Evolutionary conservation across 2,888 invertebrate genomes (phyloP).

Genomic region (Trilocha varians): DNA sequence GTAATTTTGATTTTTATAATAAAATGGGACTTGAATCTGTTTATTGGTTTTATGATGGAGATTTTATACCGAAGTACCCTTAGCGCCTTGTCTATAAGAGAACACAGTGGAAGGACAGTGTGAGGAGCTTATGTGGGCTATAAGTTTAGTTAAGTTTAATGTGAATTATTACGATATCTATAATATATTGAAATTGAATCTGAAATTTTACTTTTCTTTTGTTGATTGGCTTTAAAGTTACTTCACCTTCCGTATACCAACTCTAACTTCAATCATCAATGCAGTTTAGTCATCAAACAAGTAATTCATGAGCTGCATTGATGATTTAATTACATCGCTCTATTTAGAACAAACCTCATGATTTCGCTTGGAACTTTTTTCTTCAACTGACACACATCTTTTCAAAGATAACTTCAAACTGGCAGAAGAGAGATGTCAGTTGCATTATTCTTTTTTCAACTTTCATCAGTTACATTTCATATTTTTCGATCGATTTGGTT

Average conservation of each 20-base stretch:
- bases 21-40: conserved; percentile 74
- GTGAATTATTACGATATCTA: conserved; percentile 74
- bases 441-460: conserved; percentile 43
- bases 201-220: conserved; percentile 69
- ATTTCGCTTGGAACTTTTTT: not conserved
- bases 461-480: conserved; percentile 31
- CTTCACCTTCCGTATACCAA: conserved; percentile 25
- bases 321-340: too few species aligned
- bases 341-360: too few species aligned
- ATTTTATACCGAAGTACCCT: conserved; percentile 71
- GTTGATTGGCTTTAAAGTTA: conserved; percentile 61
- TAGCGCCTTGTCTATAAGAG: conserved; percentile 66
- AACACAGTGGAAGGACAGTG: conserved; percentile 58
- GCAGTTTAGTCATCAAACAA: too few species aligned
- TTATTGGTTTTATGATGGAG: conserved; percentile 72
- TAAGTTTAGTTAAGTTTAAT: conserved; percentile 72
- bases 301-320: too few species aligned
- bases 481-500: conserved; percentile 40
- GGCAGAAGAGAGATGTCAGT: not conserved
- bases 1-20: conserved; percentile 74
- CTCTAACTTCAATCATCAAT: conserved; percentile 24
- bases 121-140: conserved; percentile 71
- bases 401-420: not conserved
- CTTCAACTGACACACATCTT: not conserved
- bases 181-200: conserved; percentile 74